A percentile compares a stretch with the other conserved stretches of the same genome.
phyloP scores from a whole-genome alignment of 2,113 vertebrate species.

The Cranoglanis bouderius region DNA sequence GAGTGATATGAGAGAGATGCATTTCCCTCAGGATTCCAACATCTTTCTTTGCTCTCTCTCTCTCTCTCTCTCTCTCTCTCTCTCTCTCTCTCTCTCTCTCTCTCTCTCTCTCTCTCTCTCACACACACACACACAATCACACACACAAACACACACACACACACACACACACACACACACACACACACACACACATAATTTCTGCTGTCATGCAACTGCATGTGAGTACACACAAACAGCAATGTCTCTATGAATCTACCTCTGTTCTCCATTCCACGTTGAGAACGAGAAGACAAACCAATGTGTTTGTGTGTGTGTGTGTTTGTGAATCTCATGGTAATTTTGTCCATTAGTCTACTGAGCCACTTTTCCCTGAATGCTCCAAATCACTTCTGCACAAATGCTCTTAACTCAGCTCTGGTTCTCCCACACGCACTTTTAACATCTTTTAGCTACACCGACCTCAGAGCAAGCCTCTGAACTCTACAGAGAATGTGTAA shows the following conservation, averaged over 20 bases:
- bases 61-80: too few relatives aligned
- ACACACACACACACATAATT: conserved; percentile 2
- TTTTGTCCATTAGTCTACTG: neutral
- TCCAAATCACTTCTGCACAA: conserved; percentile 11
- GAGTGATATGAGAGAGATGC: conserved; percentile 43
- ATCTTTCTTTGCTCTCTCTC: neutral
- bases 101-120: too few relatives aligned
- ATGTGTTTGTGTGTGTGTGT: neutral
- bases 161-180: neutral
- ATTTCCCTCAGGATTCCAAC: conserved; percentile 47
- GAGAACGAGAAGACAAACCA: neutral
- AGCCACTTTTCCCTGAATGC: neutral
- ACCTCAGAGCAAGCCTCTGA: neutral
- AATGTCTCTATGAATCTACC: neutral
- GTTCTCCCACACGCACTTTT: neutral
- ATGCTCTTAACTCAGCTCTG: conserved; percentile 9
- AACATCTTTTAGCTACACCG: neutral
- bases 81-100: too few relatives aligned
- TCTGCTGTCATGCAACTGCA: neutral
- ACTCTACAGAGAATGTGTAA: neutral
- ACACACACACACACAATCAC: neutral
- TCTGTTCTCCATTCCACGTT: neutral
- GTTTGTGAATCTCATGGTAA: neutral
- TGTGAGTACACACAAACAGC: neutral
- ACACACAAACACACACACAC: neutral